A percentile compares a stretch with the other conserved stretches of the same genome.
phyloP scores from a whole-genome alignment of 2,113 vertebrate species.

The Cynoglossus semilaevis region DNA sequence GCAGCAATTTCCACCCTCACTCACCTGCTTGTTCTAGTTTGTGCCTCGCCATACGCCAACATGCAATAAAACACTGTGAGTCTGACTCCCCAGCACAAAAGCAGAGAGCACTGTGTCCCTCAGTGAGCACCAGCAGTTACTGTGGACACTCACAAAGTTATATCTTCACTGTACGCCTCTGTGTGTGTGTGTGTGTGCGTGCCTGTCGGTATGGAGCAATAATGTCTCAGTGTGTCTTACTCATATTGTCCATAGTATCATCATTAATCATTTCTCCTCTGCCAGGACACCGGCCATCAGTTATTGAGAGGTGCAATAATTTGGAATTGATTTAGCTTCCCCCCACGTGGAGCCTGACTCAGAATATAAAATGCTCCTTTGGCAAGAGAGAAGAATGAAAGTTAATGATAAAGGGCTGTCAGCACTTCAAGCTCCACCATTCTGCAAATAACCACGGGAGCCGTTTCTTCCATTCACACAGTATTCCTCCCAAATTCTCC shows the following conservation, averaged over 20 bases:
- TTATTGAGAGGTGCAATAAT: slow-evolving; percentile 74
- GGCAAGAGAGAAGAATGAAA: slow-evolving; percentile 48
- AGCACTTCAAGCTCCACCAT: slow-evolving; percentile 31
- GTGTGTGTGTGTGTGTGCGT: slow-evolving; percentile 22
- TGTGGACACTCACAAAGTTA: slow-evolving; percentile 24
- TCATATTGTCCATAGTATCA: slow-evolving; percentile 70
- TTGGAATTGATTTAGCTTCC: slow-evolving; percentile 74
- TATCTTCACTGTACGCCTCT: neutral
- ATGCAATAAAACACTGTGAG: slow-evolving; percentile 8
- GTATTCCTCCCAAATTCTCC: slow-evolving; percentile 14
- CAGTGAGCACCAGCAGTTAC: slow-evolving; percentile 37
- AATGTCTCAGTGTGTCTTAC: slow-evolving; percentile 67
- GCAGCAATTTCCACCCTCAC: neutral
- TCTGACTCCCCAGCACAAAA: slow-evolving; percentile 13
- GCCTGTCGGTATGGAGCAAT: slow-evolving; percentile 41
- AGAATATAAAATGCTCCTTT: slow-evolving; percentile 60
- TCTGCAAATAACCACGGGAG: slow-evolving; percentile 43
- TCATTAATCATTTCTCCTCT: slow-evolving; percentile 71
- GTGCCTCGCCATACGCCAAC: slow-evolving; percentile 10
- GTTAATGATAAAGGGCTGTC: slow-evolving; percentile 55
- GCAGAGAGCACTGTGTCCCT: slow-evolving; percentile 39
- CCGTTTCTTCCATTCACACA: slow-evolving; percentile 9
- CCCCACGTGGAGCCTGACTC: slow-evolving; percentile 38
- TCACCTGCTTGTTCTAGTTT: slow-evolving; percentile 3
- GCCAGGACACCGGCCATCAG: slow-evolving; percentile 62